Evolutionary conservation across 2,888 invertebrate species (phyloP), one percentile per base, ranked within the genome.

Genomic region (Andrena praecox): DNA sequence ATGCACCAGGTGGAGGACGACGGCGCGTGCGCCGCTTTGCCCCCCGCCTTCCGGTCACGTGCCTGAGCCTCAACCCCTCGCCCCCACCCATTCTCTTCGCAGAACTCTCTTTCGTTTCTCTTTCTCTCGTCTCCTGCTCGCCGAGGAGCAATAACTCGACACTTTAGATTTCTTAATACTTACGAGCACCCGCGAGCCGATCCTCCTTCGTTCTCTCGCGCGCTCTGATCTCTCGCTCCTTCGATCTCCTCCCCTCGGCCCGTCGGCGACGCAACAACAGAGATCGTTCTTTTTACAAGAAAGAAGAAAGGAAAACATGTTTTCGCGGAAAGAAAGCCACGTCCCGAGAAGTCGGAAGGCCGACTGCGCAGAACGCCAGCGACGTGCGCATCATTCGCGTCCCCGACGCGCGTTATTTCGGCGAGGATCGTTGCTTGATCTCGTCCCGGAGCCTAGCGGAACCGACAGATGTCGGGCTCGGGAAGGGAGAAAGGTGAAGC

Each of bases 1-100:
- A 93, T 93, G 92, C 92, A 91, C 93, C 92, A 92, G 92, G 93
- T 92, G 92, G 92, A 93, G 91, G 85, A 89, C 92, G 92, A 90
- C 87, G 90, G 90, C 92, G 92, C 93, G 93, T 93, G 93, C 92
- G 91, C 89, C 87, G 85, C 85, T 88, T 88, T 89, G 89, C 87
- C 85, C 88, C 88, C 89, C 88, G 87, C 88, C 88, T 92, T 92
- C 91, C 91, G 92, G 91, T 92, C 92, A 91, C 91, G 91, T 91
- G 92, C 91, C 90, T 79, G 52, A 73, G 70, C 78, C 86, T 74
- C 87, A 87, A 87, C 85, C 86, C 83, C 87, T 86, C 85, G 68
- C 77, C 82, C 75, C 84, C 77, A 82, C 80, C 80, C 81, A 80
- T 85, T 86, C 86, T 68, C 81, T 85, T 76, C 77, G 66, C 56